A percentile compares a stretch with the other conserved stretches of the same genome.
Conservation (phyloP, 1,140 invertebrate genomes). For the Manduca sexta region DNA sequence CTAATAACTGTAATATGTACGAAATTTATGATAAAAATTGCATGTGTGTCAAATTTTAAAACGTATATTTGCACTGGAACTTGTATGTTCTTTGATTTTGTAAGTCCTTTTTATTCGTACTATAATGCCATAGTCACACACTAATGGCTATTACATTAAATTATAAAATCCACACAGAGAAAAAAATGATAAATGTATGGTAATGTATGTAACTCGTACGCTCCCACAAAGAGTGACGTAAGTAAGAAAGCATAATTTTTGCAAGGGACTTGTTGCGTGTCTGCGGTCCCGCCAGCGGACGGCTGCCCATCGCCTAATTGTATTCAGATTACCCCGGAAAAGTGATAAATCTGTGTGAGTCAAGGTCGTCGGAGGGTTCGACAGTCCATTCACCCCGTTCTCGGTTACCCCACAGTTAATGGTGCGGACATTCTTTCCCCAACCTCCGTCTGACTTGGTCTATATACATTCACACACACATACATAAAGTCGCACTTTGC, state of each 20-base stretch:
- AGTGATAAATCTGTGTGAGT: constrained; percentile 65
- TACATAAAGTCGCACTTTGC: no score
- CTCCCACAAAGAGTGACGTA: not conserved
- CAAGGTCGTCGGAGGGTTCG: constrained; percentile 65
- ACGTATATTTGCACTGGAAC: no score
- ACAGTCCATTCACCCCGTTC: constrained; percentile 59
- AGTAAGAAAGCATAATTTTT: not conserved
- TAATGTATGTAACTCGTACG: no score
- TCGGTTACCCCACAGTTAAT: constrained; percentile 49
- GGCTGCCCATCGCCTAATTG: constrained; percentile 54
- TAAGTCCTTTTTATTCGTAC: no score
- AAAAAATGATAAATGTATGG: no score
- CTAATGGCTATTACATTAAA: no score
- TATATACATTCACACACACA: constrained; percentile 20
- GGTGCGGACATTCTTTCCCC: constrained; percentile 57
- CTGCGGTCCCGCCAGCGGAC: constrained; percentile 22
- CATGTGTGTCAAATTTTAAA: no score
- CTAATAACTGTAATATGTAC: no score
- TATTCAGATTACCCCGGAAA: constrained; percentile 63
- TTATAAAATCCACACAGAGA: no score
- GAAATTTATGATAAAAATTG: no score
- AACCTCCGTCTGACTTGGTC: constrained; percentile 23
- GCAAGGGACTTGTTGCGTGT: constrained; percentile 34
- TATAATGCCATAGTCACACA: no score
- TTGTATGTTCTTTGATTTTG: no score